These are phyloP conservation scores for Tarsius wallacei DNA, from an alignment of 2,797 vertebrate genomes.

Conservation along the genomic window DNA sequence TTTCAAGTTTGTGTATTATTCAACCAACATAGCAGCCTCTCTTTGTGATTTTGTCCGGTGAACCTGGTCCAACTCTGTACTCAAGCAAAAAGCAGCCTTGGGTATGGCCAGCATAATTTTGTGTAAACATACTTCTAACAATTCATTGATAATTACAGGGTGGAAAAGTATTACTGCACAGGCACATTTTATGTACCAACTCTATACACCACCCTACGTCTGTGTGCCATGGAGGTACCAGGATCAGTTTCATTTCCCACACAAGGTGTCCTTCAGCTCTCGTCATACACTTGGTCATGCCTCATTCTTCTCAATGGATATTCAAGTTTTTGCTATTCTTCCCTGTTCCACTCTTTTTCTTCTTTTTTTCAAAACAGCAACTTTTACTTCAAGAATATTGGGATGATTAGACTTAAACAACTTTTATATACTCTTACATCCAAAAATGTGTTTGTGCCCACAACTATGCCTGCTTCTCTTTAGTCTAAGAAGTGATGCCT, in stretches of 20 bases:
- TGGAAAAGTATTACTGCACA: not conserved
- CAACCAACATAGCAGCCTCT: not conserved
- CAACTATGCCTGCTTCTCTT: not conserved
- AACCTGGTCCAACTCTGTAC: not conserved
- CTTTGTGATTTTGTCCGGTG: not conserved
- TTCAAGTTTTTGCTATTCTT: not conserved
- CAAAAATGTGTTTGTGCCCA: not conserved
- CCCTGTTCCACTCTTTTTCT: not conserved
- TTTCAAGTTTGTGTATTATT: not conserved
- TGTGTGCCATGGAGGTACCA: not conserved
- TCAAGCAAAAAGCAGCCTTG: not conserved
- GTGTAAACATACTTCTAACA: not conserved
- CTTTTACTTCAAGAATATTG: not conserved
- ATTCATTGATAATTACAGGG: not conserved
- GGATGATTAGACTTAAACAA: not conserved
- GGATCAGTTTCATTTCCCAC: not conserved
- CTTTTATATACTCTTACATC: not conserved
- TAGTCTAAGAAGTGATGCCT: not conserved
- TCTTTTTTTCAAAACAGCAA: not conserved
- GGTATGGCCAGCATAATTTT: not conserved
- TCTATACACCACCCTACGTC: not conserved
- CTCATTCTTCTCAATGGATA: not conserved
- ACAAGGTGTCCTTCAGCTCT: not conserved
- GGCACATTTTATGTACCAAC: not conserved
- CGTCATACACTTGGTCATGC: not conserved